Evolutionary conservation across 2,797 vertebrate genomes (phyloP).

Genomic region (Hydrolagus colliei): DNA sequence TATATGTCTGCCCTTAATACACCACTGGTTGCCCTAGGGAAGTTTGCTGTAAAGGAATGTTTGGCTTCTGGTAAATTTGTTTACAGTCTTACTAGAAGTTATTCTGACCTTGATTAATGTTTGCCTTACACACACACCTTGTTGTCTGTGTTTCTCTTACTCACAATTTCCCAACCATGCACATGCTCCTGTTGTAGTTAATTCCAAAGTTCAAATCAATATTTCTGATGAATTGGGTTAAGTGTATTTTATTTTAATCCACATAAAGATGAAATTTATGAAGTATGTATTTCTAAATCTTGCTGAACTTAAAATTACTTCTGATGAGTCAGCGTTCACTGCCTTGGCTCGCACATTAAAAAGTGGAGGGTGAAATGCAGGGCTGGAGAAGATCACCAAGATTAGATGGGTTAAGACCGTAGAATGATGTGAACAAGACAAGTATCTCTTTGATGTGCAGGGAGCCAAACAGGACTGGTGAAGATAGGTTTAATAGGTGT

Average conservation of each 20-base stretch:
- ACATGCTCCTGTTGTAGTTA: neutral
- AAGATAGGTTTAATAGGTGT: no score
- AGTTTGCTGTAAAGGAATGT: neutral
- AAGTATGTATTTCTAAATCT: no score
- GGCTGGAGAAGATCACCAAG: no score
- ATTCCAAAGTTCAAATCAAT: neutral
- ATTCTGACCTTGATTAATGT: neutral
- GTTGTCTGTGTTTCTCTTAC: neutral
- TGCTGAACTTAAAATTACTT: neutral
- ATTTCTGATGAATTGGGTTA: neutral
- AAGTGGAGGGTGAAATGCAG: no score
- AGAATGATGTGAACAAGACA: no score
- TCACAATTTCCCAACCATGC: neutral
- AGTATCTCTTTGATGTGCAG: no score
- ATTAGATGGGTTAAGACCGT: no score
- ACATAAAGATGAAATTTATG: neutral
- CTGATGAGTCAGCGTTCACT: neutral
- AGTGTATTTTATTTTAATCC: neutral
- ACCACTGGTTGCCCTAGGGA: neutral
- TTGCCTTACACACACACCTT: neutral
- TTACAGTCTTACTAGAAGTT: neutral
- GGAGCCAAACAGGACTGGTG: no score
- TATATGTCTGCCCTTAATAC: conserved; percentile 6
- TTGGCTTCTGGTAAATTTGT: conserved; percentile 3
- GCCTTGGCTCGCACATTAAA: no score